Base-by-base conservation (phyloP, 2,888 invertebrate genomes). In the Ametastegia equiseti region DNA sequence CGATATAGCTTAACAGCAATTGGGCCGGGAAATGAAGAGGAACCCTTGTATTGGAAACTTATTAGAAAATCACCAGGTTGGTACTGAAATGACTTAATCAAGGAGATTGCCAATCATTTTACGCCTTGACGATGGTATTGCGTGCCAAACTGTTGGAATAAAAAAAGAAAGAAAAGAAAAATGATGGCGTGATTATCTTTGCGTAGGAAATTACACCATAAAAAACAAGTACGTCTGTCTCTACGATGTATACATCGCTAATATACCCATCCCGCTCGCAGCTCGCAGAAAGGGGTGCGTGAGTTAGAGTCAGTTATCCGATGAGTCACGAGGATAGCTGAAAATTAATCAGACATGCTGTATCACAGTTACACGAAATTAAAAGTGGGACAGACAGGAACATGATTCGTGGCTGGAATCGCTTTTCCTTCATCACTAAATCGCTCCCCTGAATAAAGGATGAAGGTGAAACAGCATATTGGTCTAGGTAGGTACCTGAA, bases 1-100 rank as follows among this genome's bases (percentile, higher is more conserved):
- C 67, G 33, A 36, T n/a, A n/a, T n/a, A n/a, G n/a, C n/a, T n/a
- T n/a, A n/a, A n/a, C n/a, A n/a, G n/a, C n/a, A n/a, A n/a, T n/a
- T n/a, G n/a, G n/a, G n/a, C n/a, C n/a, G 47, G 42, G 50, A 73
- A 50, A 47, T 47, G 45, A 73, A 73, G 57, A 15, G 57, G 54
- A 57, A 77, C 77, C 77, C 77, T 77, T 77, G 54, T 77, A 84
- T 86, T 83, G 81, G 63, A 71, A 80, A 80, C 80, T 82, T 71
- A 84, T 86, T 85, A 84, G 82, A 82, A 85, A 85, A 86, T 86
- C 82, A 86, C 83, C 77, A 79, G 78, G 39, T 78, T 63, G n/a
- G 75, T 78, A 75, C 60, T 39, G 60, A 42, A 78, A 63, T 63
- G 45, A 78, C 78, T 78, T 78, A 57, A 78, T 78, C 78, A 78